phyloP scores from a whole-genome alignment of 2,797 vertebrate species.

The Telmatherina bonti region DNA sequence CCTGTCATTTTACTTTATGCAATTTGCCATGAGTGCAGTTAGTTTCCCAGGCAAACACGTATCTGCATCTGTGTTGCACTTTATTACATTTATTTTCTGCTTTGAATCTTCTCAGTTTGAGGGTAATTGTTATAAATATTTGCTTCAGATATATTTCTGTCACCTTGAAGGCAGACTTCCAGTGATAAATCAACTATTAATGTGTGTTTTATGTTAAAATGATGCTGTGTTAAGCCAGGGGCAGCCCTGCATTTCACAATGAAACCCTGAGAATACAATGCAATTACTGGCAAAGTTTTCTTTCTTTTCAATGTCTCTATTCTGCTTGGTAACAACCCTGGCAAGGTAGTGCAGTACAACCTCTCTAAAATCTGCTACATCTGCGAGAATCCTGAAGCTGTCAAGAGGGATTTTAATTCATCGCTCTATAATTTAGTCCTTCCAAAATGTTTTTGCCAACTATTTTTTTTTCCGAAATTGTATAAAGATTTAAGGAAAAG shows the following conservation, averaged over 20 bases:
- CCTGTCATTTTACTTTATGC: conserved; percentile 18
- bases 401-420: too few relatives aligned
- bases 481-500: neutral
- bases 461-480: too few relatives aligned
- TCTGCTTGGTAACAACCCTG: too few relatives aligned
- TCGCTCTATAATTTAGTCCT: too few relatives aligned
- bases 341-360: too few relatives aligned
- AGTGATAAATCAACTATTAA: conserved; percentile 10
- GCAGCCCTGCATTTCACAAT: conserved; percentile 6
- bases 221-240: neutral
- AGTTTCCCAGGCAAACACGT: conserved; percentile 9
- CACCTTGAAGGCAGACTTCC: neutral
- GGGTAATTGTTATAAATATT: neutral
- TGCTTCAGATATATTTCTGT: neutral
- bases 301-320: too few relatives aligned
- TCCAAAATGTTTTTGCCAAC: too few relatives aligned
- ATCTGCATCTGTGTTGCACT: neutral
- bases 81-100: neutral
- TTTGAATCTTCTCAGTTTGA: conserved; percentile 1
- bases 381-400: too few relatives aligned
- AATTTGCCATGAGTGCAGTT: conserved; percentile 2
- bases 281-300: too few relatives aligned
- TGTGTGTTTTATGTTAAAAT: conserved; percentile 5
- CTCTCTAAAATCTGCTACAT: too few relatives aligned
- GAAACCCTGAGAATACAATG: conserved; percentile 2